phyloP scores from a whole-genome alignment of 1,140 invertebrate species.

The Trichonephila clavipes region DNA sequence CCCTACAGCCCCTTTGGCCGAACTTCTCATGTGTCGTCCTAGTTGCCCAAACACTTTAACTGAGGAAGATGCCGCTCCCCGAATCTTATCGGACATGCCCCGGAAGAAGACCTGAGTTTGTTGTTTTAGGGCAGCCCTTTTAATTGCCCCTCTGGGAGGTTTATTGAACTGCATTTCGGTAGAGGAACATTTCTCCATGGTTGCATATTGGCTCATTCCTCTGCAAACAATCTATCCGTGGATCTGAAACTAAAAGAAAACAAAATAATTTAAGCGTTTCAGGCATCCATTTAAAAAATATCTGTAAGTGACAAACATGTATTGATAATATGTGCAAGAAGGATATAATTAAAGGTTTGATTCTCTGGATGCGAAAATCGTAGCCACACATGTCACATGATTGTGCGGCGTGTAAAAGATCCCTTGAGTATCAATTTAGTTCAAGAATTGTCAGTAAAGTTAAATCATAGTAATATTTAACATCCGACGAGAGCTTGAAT shows the following conservation, averaged over 20 bases:
- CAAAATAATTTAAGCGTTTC: no score
- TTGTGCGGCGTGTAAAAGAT: no score
- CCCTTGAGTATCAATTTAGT: no score
- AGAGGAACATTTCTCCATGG: not conserved
- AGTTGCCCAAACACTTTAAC: not conserved
- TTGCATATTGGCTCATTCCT: not conserved
- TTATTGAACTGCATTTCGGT: not conserved
- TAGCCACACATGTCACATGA: no score
- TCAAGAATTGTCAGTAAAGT: no score
- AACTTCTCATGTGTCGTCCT: not conserved
- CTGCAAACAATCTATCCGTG: not conserved
- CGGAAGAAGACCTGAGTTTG: not conserved
- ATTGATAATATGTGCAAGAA: no score
- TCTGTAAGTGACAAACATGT: no score
- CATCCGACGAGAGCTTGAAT: no score
- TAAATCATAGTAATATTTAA: no score
- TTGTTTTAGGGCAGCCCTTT: not conserved
- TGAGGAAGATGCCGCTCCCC: not conserved
- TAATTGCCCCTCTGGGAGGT: not conserved
- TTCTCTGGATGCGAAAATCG: no score
- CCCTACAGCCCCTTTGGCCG: not conserved
- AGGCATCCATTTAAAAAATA: no score
- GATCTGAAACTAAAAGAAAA: not conserved
- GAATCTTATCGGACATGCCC: not conserved
- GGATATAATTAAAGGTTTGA: no score